Percentiles rank a stretch among this genome's conserved stretches.
phyloP scores from a whole-genome alignment of 2,888 invertebrate genomes.

The Sycophila texana region DNA sequence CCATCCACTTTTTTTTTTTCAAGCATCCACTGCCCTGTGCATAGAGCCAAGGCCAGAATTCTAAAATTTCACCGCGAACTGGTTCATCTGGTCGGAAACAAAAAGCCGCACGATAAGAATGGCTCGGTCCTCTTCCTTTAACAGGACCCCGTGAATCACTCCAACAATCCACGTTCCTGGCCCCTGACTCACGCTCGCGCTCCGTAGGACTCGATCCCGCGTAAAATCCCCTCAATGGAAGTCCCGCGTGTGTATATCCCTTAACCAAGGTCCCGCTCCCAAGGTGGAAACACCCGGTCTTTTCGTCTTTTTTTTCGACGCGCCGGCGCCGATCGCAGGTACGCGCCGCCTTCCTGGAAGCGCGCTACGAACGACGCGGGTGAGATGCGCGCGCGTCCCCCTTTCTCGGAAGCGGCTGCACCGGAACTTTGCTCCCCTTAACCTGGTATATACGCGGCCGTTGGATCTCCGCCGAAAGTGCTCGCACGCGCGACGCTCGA shows the following conservation, averaged over 20 bases:
- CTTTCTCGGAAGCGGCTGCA: slow-evolving; percentile 14
- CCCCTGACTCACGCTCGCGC: slow-evolving; percentile 23
- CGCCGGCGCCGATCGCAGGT: not conserved
- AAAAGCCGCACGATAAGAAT: not conserved
- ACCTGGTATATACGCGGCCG: not conserved
- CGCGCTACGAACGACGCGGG: not conserved
- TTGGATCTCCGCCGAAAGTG: not conserved
- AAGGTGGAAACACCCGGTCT: too few relatives aligned
- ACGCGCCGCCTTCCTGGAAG: too few relatives aligned
- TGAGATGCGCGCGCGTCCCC: not conserved
- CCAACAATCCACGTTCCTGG: slow-evolving; percentile 17
- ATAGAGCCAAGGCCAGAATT: not conserved
- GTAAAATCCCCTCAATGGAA: not conserved
- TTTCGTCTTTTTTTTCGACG: not conserved
- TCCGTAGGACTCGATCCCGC: not conserved
- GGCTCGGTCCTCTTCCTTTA: slow-evolving; percentile 8
- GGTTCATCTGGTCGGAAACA: not conserved
- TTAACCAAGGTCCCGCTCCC: too few relatives aligned
- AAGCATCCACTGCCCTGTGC: too few relatives aligned
- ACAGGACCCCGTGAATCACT: slow-evolving; percentile 20
- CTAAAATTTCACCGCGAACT: slow-evolving; percentile 1
- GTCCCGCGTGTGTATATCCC: too few relatives aligned
- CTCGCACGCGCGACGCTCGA: not conserved
- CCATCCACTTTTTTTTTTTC: too few relatives aligned
- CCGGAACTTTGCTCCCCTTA: slow-evolving; percentile 15